Conservation (phyloP, 2,113 vertebrate genomes). For the Miniopterus natalensis region DNA sequence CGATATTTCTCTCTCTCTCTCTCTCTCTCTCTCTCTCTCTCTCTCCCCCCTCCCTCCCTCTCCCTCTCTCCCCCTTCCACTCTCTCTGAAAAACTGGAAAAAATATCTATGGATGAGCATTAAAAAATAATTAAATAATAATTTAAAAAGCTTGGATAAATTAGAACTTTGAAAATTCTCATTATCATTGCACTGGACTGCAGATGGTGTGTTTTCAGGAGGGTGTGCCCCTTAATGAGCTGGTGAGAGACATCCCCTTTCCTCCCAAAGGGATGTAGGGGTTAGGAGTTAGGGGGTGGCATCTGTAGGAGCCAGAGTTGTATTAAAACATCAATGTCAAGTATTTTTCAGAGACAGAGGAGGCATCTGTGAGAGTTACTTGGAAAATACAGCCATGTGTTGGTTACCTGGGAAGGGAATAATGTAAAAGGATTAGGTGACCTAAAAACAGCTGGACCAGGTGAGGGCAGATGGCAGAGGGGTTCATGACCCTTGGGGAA, state of each 20-base stretch:
- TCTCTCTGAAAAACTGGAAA: too few species aligned
- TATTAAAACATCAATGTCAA: neutral
- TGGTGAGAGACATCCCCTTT: neutral
- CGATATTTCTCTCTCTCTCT: too few species aligned
- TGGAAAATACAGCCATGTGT: conserved; percentile 51
- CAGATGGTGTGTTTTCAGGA: neutral
- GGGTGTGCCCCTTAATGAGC: neutral
- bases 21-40: too few species aligned
- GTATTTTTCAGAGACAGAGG: conserved; percentile 19
- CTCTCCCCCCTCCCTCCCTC: too few species aligned
- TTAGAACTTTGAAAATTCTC: neutral
- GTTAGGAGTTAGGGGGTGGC: neutral
- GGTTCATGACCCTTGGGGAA: neutral
- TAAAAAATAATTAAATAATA: too few species aligned
- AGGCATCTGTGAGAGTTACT: neutral
- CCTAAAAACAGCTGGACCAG: conserved; percentile 71
- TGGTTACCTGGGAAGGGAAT: conserved; percentile 33
- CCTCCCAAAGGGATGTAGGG: accelerated
- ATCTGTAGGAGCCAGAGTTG: neutral
- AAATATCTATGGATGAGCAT: too few species aligned
- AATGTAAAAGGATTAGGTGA: conserved; percentile 60
- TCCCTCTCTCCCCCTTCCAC: too few species aligned
- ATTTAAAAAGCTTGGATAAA: too few species aligned
- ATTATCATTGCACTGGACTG: neutral
- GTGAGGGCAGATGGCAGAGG: conserved; percentile 73